These are phyloP conservation scores for Epinotia nisella DNA, from an alignment of 2,888 invertebrate species.

Conservation along the genomic window DNA sequence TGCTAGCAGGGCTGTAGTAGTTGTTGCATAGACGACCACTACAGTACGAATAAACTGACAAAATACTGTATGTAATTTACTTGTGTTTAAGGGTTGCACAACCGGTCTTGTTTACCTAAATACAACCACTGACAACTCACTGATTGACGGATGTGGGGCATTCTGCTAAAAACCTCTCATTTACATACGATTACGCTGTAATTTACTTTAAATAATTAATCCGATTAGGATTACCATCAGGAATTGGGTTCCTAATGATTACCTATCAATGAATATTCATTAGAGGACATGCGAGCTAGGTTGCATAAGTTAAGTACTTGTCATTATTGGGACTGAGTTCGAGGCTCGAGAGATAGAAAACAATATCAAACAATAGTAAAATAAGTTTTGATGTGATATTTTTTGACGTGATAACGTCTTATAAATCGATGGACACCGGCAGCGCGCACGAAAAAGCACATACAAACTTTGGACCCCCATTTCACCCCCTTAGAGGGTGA, in stretches of 20 bases:
- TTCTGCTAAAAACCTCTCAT: constrained; percentile 33
- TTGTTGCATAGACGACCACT: no score
- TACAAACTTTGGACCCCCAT: no score
- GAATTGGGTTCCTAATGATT: constrained; percentile 35
- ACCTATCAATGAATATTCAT: constrained; percentile 42
- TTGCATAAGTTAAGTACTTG: constrained; percentile 16
- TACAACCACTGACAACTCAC: constrained; percentile 28
- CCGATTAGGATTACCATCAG: constrained; percentile 37
- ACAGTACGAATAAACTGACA: no score
- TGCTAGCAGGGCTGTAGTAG: no score
- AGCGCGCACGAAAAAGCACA: no score
- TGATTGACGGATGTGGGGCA: constrained; percentile 38
- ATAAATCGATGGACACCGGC: no score
- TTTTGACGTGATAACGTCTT: no score
- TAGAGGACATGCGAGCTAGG: constrained; percentile 9
- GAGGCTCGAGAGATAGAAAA: no score
- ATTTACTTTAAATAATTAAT: constrained; percentile 37
- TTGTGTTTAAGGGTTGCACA: constrained; percentile 13
- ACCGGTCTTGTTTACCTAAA: constrained; percentile 34
- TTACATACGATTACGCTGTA: constrained; percentile 24
- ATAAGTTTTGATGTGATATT: no score
- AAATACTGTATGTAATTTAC: not conserved
- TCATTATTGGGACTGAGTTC: constrained; percentile 1
- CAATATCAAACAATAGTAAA: no score
- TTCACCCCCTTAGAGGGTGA: no score